phyloP scores from a whole-genome alignment of 2,888 invertebrate species.

The Heliconius sara region DNA sequence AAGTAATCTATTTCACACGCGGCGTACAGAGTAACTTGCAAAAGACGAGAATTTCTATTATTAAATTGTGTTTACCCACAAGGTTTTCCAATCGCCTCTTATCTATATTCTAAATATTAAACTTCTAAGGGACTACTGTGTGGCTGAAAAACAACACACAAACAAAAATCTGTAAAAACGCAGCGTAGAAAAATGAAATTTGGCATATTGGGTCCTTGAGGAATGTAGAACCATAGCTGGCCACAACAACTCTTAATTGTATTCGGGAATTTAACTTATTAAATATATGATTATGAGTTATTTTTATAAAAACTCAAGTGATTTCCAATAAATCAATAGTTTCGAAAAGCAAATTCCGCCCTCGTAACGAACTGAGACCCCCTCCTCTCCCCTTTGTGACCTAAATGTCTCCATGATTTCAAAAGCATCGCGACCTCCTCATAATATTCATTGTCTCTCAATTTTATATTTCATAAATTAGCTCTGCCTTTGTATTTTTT shows the following conservation, averaged over 20 bases:
- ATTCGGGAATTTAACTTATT: neutral
- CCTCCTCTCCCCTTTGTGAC: constrained; percentile 34
- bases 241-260: neutral
- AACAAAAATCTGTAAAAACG: too few relatives aligned
- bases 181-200: too few relatives aligned
- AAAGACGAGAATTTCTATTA: neutral
- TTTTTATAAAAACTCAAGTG: constrained; percentile 11
- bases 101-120: neutral
- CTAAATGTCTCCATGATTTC: constrained; percentile 45
- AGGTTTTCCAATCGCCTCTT: neutral
- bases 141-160: too few relatives aligned
- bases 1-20: constrained; percentile 32
- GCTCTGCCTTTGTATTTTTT: constrained; percentile 23
- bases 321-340: constrained; percentile 25
- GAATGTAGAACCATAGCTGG: too few relatives aligned
- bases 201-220: too few relatives aligned
- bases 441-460: constrained; percentile 37
- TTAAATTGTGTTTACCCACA: neutral
- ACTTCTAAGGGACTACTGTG: too few relatives aligned
- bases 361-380: constrained; percentile 14
- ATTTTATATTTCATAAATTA: constrained; percentile 37
- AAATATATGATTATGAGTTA: neutral
- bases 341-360: constrained; percentile 32
- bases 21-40: neutral
- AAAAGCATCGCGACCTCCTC: constrained; percentile 42